Conservation (phyloP, 2,113 vertebrate genomes). For the Hepsetus odoe region DNA sequence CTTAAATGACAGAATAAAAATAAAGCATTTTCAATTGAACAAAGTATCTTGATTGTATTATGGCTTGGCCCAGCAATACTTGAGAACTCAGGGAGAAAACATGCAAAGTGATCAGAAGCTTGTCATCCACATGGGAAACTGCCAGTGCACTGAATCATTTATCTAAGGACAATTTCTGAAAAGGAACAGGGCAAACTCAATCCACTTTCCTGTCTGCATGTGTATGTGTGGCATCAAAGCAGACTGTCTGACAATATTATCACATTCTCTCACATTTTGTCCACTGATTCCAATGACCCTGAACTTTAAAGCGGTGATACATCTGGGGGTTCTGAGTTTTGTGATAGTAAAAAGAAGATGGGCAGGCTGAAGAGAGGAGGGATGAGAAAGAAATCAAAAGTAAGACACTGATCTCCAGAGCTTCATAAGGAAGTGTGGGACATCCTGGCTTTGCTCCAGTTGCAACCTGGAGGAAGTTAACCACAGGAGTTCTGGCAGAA, state of each 20-base stretch:
- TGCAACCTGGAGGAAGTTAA: conserved; percentile 37
- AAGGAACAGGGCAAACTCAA: conserved; percentile 29
- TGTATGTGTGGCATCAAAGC: conserved; percentile 25
- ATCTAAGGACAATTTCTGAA: conserved; percentile 37
- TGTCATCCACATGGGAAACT: conserved; percentile 40
- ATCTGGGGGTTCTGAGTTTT: too few relatives aligned
- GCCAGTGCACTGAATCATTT: conserved; percentile 36
- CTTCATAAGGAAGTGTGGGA: conserved; percentile 15
- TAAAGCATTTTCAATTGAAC: background rate
- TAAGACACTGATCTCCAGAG: conserved; percentile 23
- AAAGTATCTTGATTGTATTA: conserved; percentile 43
- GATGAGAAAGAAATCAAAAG: background rate
- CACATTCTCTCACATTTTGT: conserved; percentile 7
- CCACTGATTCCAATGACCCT: conserved; percentile 5
- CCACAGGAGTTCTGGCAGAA: conserved; percentile 35
- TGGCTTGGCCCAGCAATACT: conserved; percentile 34
- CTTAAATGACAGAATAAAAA: conserved; percentile 31
- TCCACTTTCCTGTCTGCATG: conserved; percentile 36
- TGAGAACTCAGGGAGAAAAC: conserved; percentile 18
- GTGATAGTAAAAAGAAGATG: background rate
- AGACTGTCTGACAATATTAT: conserved; percentile 26
- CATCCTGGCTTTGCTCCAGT: conserved; percentile 28
- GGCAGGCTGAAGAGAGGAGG: background rate
- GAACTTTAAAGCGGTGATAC: background rate
- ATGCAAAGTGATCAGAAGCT: conserved; percentile 33